phyloP scores from a whole-genome alignment of 2,113 vertebrate genomes.

The Climacteris rufus region DNA sequence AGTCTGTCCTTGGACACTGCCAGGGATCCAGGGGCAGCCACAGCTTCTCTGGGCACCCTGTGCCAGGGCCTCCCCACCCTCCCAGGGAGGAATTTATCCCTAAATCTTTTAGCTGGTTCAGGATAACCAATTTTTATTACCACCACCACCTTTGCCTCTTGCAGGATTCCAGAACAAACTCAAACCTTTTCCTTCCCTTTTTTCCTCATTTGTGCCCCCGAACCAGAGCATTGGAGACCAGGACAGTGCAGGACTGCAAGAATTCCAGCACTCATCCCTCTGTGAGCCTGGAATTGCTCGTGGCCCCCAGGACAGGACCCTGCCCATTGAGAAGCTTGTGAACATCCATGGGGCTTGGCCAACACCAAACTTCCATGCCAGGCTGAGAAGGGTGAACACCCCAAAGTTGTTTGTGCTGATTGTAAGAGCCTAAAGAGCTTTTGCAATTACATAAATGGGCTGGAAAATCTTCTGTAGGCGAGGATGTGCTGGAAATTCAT shows the following conservation, averaged over 20 bases:
- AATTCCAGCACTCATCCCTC: fast-evolving
- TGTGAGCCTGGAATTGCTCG: neutral
- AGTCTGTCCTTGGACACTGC: neutral
- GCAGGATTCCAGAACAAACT: neutral
- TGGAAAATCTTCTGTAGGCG: neutral
- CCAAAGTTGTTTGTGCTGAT: neutral
- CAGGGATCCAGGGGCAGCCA: neutral
- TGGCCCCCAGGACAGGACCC: neutral
- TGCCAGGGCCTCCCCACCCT: neutral
- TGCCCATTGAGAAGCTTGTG: neutral
- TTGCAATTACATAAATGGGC: neutral
- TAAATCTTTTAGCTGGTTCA: neutral
- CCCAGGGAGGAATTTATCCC: neutral
- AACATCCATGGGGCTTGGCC: neutral
- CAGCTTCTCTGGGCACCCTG: neutral
- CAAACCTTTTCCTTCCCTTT: neutral
- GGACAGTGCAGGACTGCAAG: neutral
- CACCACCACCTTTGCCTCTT: neutral
- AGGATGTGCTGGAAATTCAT: neutral
- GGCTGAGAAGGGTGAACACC: neutral
- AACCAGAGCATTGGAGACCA: neutral
- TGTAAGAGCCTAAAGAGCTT: neutral
- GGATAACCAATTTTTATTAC: no score
- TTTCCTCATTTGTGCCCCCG: neutral
- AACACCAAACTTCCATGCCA: neutral